Percentiles rank a stretch among this genome's conserved stretches.
Conservation (phyloP, 2,797 vertebrate genomes). For the Esox lucius region DNA sequence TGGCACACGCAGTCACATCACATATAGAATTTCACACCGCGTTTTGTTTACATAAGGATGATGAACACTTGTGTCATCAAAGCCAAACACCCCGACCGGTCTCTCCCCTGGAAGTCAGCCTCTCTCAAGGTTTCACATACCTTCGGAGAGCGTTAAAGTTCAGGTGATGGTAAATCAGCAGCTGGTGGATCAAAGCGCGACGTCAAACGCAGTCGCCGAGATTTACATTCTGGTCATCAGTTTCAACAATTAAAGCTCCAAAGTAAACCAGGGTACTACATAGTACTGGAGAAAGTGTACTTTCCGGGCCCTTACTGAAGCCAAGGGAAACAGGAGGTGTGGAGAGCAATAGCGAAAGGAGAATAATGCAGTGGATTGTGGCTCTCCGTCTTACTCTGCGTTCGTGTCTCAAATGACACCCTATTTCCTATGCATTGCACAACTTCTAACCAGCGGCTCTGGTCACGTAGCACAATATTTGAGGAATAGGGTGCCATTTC, state of each 20-base stretch:
- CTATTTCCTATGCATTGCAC: not conserved
- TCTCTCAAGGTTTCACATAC: not conserved
- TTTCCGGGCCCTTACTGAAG: not conserved
- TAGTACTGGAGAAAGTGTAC: not conserved
- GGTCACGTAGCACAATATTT: not conserved
- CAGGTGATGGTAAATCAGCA: not conserved
- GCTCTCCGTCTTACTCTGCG: not conserved
- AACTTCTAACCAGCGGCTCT: not conserved
- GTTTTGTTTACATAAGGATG: not conserved
- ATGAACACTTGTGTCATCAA: not conserved
- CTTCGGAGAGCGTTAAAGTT: not conserved
- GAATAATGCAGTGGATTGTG: not conserved
- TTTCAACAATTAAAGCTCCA: conserved; percentile 2
- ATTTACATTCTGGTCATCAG: not conserved
- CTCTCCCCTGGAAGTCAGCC: not conserved
- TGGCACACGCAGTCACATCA: not conserved
- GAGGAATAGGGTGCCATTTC: not conserved
- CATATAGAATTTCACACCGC: not conserved
- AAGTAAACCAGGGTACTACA: not conserved
- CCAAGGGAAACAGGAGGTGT: not conserved
- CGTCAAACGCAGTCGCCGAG: not conserved
- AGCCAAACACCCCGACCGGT: not conserved
- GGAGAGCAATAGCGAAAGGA: not conserved
- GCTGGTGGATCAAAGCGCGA: not conserved
- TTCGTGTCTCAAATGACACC: not conserved